These are phyloP conservation scores for Rhinolophus ferrumequinum DNA, from an alignment of 2,113 vertebrate genomes.

Conservation along the genomic window DNA sequence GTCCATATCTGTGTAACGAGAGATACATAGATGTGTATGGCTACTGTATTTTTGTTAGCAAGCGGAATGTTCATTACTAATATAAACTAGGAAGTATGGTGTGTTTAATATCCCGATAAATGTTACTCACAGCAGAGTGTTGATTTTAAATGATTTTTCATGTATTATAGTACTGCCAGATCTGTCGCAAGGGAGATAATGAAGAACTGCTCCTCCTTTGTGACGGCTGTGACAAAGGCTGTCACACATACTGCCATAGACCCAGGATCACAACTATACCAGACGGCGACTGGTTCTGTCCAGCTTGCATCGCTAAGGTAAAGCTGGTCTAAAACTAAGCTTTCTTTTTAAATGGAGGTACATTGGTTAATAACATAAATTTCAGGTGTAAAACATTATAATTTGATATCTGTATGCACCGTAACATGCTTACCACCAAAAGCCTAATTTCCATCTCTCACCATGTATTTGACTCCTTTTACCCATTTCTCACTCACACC, in stretches of 20 bases:
- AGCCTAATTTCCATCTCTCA: background rate
- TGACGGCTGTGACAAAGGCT: conserved; percentile 99
- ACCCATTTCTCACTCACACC: background rate
- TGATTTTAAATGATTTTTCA: conserved; percentile 61
- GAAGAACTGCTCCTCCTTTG: conserved; percentile 98
- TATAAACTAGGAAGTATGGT: conserved; percentile 33
- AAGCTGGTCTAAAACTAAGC: conserved; percentile 2
- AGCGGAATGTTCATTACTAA: conserved; percentile 70
- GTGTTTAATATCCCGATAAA: conserved; percentile 26
- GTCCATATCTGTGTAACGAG: conserved; percentile 78
- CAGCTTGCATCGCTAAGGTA: conserved; percentile 99
- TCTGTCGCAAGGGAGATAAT: conserved; percentile 98
- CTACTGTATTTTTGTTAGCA: conserved; percentile 68
- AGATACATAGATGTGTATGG: conserved; percentile 82
- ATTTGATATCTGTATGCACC: background rate
- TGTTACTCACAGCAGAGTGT: background rate
- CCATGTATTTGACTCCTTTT: background rate
- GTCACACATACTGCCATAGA: conserved; percentile 98
- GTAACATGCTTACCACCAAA: background rate
- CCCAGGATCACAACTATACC: conserved; percentile 98
- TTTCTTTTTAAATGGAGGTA: background rate
- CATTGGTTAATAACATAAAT: background rate
- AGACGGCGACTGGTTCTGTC: conserved; percentile 99
- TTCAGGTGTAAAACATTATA: background rate
- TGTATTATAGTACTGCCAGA: conserved; percentile 96